These are phyloP conservation scores for Scaptodrosophila latifasciaeformis DNA, from an alignment of 2,888 invertebrate species.

Conservation along the genomic window DNA sequence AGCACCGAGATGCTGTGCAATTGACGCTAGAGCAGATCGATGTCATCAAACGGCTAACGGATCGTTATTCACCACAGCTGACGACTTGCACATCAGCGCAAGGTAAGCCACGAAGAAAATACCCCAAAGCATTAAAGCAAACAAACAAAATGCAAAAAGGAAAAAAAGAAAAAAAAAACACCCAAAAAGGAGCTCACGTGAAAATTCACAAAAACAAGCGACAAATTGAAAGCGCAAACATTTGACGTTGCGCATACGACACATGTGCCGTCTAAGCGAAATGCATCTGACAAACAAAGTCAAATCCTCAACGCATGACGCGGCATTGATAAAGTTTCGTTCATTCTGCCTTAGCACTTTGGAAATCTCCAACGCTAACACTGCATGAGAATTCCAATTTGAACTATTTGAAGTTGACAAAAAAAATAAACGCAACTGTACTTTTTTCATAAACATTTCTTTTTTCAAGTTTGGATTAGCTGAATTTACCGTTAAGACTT, in stretches of 20 bases:
- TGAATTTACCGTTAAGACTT: too few species aligned
- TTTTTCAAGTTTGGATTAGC: too few species aligned
- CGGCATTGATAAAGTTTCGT: slow-evolving; percentile 1
- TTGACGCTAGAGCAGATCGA: slow-evolving; percentile 84
- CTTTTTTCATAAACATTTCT: too few species aligned
- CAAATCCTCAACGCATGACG: not conserved
- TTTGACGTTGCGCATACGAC: slow-evolving; percentile 3
- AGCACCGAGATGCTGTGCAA: slow-evolving; percentile 83
- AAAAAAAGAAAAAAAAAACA: slow-evolving; percentile 12
- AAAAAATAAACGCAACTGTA: too few species aligned
- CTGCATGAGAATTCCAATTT: too few species aligned
- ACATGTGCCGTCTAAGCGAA: not conserved
- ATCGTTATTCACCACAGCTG: slow-evolving; percentile 80
- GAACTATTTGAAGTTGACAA: too few species aligned
- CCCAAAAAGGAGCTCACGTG: too few species aligned
- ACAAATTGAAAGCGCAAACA: slow-evolving; percentile 26
- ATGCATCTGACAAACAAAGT: not conserved
- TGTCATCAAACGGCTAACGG: slow-evolving; percentile 82
- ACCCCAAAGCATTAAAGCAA: slow-evolving; percentile 7
- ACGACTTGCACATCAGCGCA: slow-evolving; percentile 81
- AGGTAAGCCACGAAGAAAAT: slow-evolving; percentile 76
- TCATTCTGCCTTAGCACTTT: slow-evolving; percentile 6
- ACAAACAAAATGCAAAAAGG: slow-evolving; percentile 2
- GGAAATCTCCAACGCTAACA: slow-evolving; percentile 4
- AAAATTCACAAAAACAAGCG: slow-evolving; percentile 20